Evolutionary conservation across 2,888 invertebrate species (phyloP).

Genomic region (Laspeyria flexula): DNA sequence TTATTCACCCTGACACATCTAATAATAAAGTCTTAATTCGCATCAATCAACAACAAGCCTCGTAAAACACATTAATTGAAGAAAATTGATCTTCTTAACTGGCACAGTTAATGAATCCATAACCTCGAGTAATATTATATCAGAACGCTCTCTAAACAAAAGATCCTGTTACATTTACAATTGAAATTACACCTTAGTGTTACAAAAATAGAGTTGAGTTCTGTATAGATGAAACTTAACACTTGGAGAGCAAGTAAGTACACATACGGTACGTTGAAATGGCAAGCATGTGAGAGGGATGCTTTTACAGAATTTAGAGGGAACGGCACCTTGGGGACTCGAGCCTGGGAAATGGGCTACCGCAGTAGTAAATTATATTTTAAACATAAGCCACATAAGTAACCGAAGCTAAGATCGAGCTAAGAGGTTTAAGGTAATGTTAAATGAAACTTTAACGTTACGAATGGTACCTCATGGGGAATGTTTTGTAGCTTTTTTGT

Average conservation of each 20-base stretch:
- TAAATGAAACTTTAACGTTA: conserved; percentile 25
- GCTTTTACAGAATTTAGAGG: conserved; percentile 60
- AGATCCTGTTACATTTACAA: conserved; percentile 14
- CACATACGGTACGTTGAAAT: conserved; percentile 47
- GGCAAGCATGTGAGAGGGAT: conserved; percentile 45
- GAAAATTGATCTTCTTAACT: conserved; percentile 33
- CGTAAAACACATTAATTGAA: conserved; percentile 24
- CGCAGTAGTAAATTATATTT: conserved; percentile 39
- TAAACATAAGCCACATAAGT: conserved; percentile 40
- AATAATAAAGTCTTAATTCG: too few species aligned
- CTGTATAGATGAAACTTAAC: conserved; percentile 3
- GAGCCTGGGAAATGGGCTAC: conserved; percentile 26
- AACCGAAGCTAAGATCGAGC: conserved; percentile 24
- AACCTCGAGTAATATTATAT: conserved; percentile 27
- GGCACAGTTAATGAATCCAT: conserved; percentile 24
- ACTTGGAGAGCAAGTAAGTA: conserved; percentile 33
- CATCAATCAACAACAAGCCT: conserved; percentile 1
- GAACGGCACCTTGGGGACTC: conserved; percentile 54
- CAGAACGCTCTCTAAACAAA: conserved; percentile 25
- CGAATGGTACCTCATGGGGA: neutral
- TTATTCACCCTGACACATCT: too few species aligned
- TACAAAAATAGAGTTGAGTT: conserved; percentile 9
- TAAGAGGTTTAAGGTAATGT: conserved; percentile 21
- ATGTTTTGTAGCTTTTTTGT: neutral
- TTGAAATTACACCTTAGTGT: conserved; percentile 22